Conservation (phyloP, 2,888 invertebrate species). For the Anagyrus pseudococci region DNA sequence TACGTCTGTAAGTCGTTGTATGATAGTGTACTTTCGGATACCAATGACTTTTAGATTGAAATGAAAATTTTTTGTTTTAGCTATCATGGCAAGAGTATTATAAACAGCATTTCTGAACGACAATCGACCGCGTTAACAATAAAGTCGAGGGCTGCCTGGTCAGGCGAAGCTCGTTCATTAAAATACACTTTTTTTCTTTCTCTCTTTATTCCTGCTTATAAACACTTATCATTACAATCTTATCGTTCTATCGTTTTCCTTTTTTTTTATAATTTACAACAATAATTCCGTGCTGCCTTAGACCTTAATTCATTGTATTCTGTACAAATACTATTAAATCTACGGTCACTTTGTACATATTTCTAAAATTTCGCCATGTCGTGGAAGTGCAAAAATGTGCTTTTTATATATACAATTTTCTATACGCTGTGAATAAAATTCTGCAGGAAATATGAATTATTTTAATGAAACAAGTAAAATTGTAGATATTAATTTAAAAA, state of each 20-base stretch:
- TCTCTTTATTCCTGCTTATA: conserved; percentile 34
- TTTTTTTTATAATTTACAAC: conserved; percentile 46
- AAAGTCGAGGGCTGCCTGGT: conserved; percentile 49
- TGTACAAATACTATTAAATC: conserved; percentile 55
- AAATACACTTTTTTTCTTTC: conserved; percentile 50
- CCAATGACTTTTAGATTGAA: too few relatives aligned
- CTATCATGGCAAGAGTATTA: neutral
- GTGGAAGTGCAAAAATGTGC: conserved; percentile 11
- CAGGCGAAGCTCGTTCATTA: conserved; percentile 55
- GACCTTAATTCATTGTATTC: conserved; percentile 48
- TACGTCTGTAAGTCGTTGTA: too few relatives aligned
- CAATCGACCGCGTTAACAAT: conserved; percentile 46
- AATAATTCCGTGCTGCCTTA: conserved; percentile 38
- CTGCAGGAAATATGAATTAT: too few relatives aligned
- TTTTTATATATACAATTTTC: conserved; percentile 33
- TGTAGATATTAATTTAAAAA: too few relatives aligned
- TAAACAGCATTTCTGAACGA: conserved; percentile 38
- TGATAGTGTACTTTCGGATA: too few relatives aligned
- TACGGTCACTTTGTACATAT: conserved; percentile 42
- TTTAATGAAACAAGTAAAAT: too few relatives aligned
- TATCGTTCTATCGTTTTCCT: conserved; percentile 27
- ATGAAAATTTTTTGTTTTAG: too few relatives aligned
- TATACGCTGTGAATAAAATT: too few relatives aligned
- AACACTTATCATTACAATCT: conserved; percentile 44
- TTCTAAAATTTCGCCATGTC: conserved; percentile 19